Base-by-base conservation (phyloP, 2,797 vertebrate species). In the Oryzias sinensis region DNA sequence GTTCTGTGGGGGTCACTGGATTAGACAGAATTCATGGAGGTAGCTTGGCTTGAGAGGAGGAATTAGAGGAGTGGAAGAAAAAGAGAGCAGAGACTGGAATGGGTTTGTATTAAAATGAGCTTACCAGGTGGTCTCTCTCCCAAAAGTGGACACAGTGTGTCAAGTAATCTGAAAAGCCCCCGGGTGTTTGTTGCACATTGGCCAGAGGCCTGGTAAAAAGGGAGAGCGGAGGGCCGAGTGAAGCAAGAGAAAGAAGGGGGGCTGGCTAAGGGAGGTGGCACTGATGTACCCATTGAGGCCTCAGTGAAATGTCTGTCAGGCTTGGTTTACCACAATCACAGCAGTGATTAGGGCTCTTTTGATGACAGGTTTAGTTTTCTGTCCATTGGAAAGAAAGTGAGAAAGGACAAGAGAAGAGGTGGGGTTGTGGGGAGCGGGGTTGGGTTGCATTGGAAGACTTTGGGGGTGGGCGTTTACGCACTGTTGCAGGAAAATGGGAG, bases 291-390 rank as follows among this genome's bases (percentile, higher is more conserved):
- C 89, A 93, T 94, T 92, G 89, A 93, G 90, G 87, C 87, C 90
- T 87, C 79, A 77, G 90, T 89, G 88, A 91, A 92, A 93, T 93
- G 92, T 86, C 89, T 88, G 93, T 94, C 88, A 93, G 92, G 90
- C 90, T 93, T 92, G 92, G 93, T 93, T 94, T 92, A 90, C 90
- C 89, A 93, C 93, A 93, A 93, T 94, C 93, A 93, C 90, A 92
- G 90, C 86, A 89, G 88, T 91, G 90, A 92, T 94, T 92, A 93
- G 91, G 82, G 61, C 85, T 56, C 91, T 93, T 95, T 93, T 93
- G 93, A 94, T 93, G 90, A 88, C 85, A 88, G 92, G 90, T 93
- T 95, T 93, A 93, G 92, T 94, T 89, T 93, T 91, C 90, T 91
- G 92, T 90, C 84, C 85, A 88, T 90, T 91, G 91, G 89, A 81